Base-by-base conservation (phyloP, 2,797 vertebrate species). In the Phrynocephalus guinanensis region DNA sequence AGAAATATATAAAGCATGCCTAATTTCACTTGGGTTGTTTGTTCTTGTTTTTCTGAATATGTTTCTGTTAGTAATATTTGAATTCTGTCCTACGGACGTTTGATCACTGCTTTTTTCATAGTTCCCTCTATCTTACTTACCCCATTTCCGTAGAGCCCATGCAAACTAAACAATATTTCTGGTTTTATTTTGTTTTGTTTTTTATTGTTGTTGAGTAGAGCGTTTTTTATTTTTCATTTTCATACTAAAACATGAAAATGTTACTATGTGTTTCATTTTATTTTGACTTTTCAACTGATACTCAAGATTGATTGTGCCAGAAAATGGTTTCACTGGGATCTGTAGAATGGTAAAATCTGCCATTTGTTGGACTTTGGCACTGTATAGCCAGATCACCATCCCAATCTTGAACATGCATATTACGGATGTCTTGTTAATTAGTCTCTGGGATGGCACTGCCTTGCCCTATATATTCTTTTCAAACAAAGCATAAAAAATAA, bases 291-390 rank as follows among this genome's bases (percentile, higher is more conserved):
- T 67, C 4, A 11, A 84, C 20, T 87, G 90, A 90, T 84, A 82
- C 48, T 9, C 83, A 93, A 91, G 52, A 93, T 33, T 89, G 44
- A 89, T 91, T 68, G 7, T 87, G 82, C n/a, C n/a, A 44, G 87
- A 90, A 95, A 93, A 93, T 76, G 82, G 71, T 85, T 87, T 87
- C 85, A 87, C 50, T 83, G 30, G 3, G 18, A 48, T 86, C 90
- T 93, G 38, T 52, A 38, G 81, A 86, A 82, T 90, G 18, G 73
- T 87, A 91, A 87, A 26, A 82, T 82, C 63, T 79, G 86, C 22
- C 30, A 28, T 81, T 79, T 87, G 13, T 81, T 79, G 70, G 76
- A 85, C 30, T 88, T 18, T 80, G 72, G 48, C 72, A 86, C 6
- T 56, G 28, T 81, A 82, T 67, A 92, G 2, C 86, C 60, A 82